Evolutionary conservation across 53 echinoderm and acorn worm genomes (phyloP).

Genomic region (Luidia sarsii): DNA sequence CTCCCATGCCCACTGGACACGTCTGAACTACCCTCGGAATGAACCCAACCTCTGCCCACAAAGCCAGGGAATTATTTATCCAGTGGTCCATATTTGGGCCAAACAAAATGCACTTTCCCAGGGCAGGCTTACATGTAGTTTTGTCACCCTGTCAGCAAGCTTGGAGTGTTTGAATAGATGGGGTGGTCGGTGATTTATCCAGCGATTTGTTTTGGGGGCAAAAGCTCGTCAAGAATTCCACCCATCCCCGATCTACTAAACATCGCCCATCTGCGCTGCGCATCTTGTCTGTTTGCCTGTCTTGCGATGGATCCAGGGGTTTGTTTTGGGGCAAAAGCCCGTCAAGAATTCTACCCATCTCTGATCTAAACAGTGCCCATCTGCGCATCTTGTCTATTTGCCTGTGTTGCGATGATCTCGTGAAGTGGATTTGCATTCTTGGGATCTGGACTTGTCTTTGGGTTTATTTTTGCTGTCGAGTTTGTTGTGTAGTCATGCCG

Average conservation of each 20-base stretch:
- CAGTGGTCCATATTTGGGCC: slow-evolving; percentile 29
- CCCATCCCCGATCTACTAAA: neutral
- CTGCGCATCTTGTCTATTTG: neutral
- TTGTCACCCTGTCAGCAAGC: slow-evolving; percentile 18
- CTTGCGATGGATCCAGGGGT: slow-evolving; percentile 7
- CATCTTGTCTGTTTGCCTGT: too few relatives aligned
- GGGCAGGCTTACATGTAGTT: slow-evolving; percentile 16
- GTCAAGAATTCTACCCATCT: neutral
- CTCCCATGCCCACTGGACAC: neutral
- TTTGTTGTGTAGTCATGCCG: neutral
- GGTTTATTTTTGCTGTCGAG: slow-evolving; percentile 6
- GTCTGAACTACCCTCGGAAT: neutral
- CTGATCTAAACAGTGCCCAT: too few relatives aligned
- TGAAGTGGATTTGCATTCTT: too few relatives aligned
- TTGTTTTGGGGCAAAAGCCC: neutral
- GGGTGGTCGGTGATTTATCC: slow-evolving; percentile 26
- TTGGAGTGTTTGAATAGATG: slow-evolving; percentile 31
- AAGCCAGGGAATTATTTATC: slow-evolving; percentile 28
- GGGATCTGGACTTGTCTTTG: neutral
- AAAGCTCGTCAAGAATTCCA: neutral
- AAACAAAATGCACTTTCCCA: slow-evolving; percentile 15
- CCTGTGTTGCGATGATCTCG: neutral
- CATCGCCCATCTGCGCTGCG: too few relatives aligned
- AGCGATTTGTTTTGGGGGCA: neutral
- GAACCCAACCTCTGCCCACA: too few relatives aligned